A percentile compares a stretch with the other conserved stretches of the same genome.
These are phyloP conservation scores for Stenolophus ochropezus DNA, from an alignment of 2,888 invertebrate genomes.

Conservation along the genomic window DNA sequence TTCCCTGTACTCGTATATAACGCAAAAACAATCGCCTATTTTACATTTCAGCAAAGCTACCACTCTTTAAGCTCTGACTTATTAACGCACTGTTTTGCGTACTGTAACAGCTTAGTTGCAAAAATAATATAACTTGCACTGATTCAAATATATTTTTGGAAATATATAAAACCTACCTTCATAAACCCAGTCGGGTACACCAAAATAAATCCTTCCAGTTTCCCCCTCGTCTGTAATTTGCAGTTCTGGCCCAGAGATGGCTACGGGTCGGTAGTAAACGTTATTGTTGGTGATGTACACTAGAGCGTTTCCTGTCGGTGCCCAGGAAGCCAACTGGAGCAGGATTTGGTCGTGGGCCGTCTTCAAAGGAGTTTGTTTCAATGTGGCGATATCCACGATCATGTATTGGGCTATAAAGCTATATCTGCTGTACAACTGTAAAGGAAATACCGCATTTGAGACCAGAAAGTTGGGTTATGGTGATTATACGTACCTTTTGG, in stretches of 20 bases:
- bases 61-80: too few species aligned
- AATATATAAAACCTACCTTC: slow-evolving; percentile 87
- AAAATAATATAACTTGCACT: too few species aligned
- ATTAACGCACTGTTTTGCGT: too few species aligned
- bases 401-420: slow-evolving; percentile 86
- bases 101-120: neutral
- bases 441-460: slow-evolving; percentile 63
- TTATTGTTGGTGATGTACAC: slow-evolving; percentile 85
- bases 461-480: slow-evolving; percentile 65
- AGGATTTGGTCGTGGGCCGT: slow-evolving; percentile 71
- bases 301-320: slow-evolving; percentile 82
- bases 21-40: too few species aligned
- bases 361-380: slow-evolving; percentile 71
- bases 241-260: slow-evolving; percentile 72
- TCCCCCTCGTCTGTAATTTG: slow-evolving; percentile 80
- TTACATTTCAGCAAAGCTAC: too few species aligned
- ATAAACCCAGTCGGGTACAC: slow-evolving; percentile 96
- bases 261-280: slow-evolving; percentile 82
- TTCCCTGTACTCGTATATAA: too few species aligned
- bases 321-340: slow-evolving; percentile 86
- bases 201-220: slow-evolving; percentile 83
- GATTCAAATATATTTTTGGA: too few species aligned
- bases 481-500: slow-evolving; percentile 75
- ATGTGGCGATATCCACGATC: slow-evolving; percentile 79
- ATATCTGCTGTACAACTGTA: slow-evolving; percentile 86